Percentiles rank a stretch among this genome's conserved stretches.
Evolutionary conservation across 2,888 invertebrate genomes (phyloP).

Genomic region (Drosophila meridiana): DNA sequence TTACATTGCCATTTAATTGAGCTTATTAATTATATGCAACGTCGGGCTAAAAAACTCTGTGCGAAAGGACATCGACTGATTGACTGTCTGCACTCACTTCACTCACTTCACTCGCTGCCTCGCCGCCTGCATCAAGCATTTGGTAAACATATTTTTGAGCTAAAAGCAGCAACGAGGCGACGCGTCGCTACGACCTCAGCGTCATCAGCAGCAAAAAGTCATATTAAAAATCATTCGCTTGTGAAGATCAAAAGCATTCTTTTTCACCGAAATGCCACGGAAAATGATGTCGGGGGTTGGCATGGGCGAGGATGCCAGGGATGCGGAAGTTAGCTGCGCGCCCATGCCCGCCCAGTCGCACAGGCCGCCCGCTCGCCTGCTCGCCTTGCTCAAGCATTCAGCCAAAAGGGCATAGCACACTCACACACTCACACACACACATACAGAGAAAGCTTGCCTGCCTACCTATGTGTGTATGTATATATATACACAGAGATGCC

Average conservation of each 20-base stretch:
- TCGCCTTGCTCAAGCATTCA: conserved; percentile 68
- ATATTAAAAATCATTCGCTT: conserved; percentile 84
- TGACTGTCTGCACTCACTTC: conserved; percentile 59
- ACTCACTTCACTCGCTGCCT: conserved; percentile 44
- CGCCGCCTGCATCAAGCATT: conserved; percentile 9
- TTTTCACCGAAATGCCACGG: conserved; percentile 79
- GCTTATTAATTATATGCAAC: conserved; percentile 58
- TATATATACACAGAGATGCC: conserved; percentile 54
- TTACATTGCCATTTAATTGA: conserved; percentile 59
- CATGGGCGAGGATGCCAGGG: conserved; percentile 28
- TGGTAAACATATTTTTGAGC: conserved; percentile 44
- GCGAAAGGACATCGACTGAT: conserved; percentile 49
- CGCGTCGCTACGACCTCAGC: conserved; percentile 19
- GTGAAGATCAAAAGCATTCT: conserved; percentile 85
- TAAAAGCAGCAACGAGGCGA: conserved; percentile 7
- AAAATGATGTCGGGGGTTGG: conserved; percentile 64
- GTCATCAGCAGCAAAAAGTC: conserved; percentile 69
- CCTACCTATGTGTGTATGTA: conserved; percentile 52
- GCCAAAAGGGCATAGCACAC: conserved; percentile 69
- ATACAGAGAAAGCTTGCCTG: conserved; percentile 55
- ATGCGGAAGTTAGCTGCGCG: conserved; percentile 57
- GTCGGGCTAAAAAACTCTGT: conserved; percentile 13
- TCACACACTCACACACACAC: conserved; percentile 29
- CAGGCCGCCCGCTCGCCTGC: conserved; percentile 1
- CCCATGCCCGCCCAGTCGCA: conserved; percentile 29